Base-by-base conservation (phyloP, 1,140 invertebrate genomes). In the Dinothrombium tinctorium region DNA sequence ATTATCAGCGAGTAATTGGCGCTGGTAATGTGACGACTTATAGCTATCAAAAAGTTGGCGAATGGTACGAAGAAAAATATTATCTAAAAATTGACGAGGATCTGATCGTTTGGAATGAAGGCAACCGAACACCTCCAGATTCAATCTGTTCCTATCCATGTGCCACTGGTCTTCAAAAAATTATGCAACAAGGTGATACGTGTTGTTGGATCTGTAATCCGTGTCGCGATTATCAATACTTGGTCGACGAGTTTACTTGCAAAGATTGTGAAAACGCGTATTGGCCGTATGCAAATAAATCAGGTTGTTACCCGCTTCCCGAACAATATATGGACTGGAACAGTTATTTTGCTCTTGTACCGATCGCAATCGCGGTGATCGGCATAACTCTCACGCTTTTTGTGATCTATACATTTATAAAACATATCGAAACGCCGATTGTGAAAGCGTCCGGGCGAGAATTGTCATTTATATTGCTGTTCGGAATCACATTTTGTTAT, bases 401-500 rank as follows among this genome's bases (percentile, higher is more conserved):
- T 44, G 62, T 63, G 21, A 62, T 66, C 20, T 41, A 49, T 4
- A 49, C 62, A 25, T 65, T 66, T 47, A 50, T 73, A n/a, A 67
- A 64, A 37, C 71, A 80, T 56, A 74, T 77, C 51, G 69, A 79
- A 46, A 84, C 81, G 1, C 81, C 82, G 0, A 75, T 90, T 29
- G 83, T 90, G 26, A 70, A 81, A 46, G 83, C 83, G 1, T 79
- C 79, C 5, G 82, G 82, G 2, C 63, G 82, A 41, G 84, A 90
- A 60, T 63, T 90, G 25, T 81, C 76, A 43, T 83, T 79, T 54
- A 73, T 89, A 3, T 66, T 90, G 33, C 62, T 90, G 15, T 68
- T 66, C 19, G 84, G 82, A 5, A 80, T 89, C 47, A 66, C 86
- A 29, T 67, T 83, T 57, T 87, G 83, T 60, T 90, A 86, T 59